Evolutionary conservation across 2,888 invertebrate species (phyloP).

Genomic region (Eugnorisma glareosa): DNA sequence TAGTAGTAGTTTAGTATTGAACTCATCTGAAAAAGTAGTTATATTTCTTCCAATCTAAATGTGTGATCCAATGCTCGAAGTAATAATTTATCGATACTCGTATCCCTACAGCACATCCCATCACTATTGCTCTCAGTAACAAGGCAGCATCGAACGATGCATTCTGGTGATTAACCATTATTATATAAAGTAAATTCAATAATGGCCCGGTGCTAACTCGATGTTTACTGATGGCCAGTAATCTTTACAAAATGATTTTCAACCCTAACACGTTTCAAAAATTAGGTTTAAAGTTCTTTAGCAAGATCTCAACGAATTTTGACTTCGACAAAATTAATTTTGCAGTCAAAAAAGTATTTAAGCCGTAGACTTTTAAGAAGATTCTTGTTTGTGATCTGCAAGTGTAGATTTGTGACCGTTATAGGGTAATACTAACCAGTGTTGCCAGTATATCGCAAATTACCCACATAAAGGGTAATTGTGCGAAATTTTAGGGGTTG

Average conservation of each 20-base stretch:
- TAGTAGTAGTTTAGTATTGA: too few species aligned
- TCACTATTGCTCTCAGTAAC: constrained; percentile 82
- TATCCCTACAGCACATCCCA: constrained; percentile 45
- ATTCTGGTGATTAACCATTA: constrained; percentile 90
- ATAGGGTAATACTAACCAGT: constrained; percentile 80
- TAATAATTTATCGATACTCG: constrained; percentile 34
- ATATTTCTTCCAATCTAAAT: not conserved
- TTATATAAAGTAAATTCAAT: constrained; percentile 91
- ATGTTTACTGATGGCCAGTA: constrained; percentile 83
- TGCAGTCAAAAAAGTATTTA: constrained; percentile 60
- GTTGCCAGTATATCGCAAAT: constrained; percentile 86
- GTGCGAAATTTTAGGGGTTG: constrained; percentile 80
- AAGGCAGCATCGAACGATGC: constrained; percentile 87
- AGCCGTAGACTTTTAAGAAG: constrained; percentile 45
- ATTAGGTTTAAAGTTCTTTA: constrained; percentile 71
- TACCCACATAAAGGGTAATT: constrained; percentile 87
- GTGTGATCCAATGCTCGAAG: not conserved
- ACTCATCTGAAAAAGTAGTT: not conserved
- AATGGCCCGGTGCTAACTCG: constrained; percentile 87
- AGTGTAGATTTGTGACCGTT: constrained; percentile 62
- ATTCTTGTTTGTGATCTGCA: constrained; percentile 47
- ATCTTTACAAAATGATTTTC: constrained; percentile 59
- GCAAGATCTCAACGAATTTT: constrained; percentile 65
- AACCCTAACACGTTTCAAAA: constrained; percentile 63
- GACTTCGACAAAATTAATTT: constrained; percentile 59